These are phyloP conservation scores for Eidolon helvum DNA, from an alignment of 2,113 vertebrate species.

Conservation along the genomic window DNA sequence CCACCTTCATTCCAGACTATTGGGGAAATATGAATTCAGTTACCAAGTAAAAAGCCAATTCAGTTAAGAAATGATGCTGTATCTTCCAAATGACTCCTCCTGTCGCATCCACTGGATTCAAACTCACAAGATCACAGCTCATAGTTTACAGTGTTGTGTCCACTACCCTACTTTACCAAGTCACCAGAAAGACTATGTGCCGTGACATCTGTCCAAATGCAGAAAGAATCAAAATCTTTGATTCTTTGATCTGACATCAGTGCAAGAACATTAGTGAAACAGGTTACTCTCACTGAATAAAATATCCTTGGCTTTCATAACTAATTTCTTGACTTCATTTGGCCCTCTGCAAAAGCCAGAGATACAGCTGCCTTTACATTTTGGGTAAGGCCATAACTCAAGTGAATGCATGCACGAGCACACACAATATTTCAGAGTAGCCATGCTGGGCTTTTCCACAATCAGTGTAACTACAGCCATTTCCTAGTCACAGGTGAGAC, in stretches of 20 bases:
- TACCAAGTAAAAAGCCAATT: slow-evolving; percentile 25
- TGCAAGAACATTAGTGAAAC: slow-evolving; percentile 10
- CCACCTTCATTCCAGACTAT: neutral
- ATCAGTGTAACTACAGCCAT: neutral
- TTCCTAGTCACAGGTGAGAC: neutral
- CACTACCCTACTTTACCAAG: slow-evolving; percentile 20
- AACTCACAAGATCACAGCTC: neutral
- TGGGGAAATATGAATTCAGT: slow-evolving; percentile 20
- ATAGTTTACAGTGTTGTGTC: neutral
- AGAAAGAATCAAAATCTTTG: slow-evolving; percentile 40
- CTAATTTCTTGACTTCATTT: slow-evolving; percentile 28
- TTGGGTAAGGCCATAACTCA: neutral
- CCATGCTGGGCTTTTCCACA: neutral
- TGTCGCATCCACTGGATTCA: neutral
- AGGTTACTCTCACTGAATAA: neutral
- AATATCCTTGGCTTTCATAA: neutral
- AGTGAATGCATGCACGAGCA: neutral
- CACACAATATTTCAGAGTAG: neutral
- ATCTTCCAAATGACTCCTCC: slow-evolving; percentile 3
- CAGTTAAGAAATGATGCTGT: neutral
- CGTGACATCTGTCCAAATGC: slow-evolving; percentile 15
- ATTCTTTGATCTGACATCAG: neutral
- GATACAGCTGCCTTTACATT: neutral
- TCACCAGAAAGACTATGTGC: slow-evolving; percentile 36
- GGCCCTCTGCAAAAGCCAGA: neutral